Conservation (phyloP, 2,113 vertebrate genomes). For the Brachypodius melanocephalos region DNA sequence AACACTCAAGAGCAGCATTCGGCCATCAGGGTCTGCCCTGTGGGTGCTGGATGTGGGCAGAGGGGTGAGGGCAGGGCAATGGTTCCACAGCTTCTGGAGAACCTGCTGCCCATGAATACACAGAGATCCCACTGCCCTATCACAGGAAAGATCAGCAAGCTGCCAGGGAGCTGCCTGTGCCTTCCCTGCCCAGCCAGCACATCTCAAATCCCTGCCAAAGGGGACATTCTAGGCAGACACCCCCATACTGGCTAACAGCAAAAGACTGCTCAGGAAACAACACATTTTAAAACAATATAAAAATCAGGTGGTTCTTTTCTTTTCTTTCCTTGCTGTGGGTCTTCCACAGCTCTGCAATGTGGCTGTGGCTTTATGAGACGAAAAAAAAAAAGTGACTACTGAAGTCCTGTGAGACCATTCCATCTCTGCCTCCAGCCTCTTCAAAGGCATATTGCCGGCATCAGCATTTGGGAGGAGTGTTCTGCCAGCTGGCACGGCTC, state of each 20-base stretch:
- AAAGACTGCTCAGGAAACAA: not conserved
- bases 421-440: conserved; percentile 27
- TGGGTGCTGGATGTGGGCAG: fast-evolving
- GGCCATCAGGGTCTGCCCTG: not conserved
- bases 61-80: not conserved
- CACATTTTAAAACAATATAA: not conserved
- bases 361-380: not conserved
- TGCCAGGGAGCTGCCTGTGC: not conserved
- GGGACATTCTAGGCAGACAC: not conserved
- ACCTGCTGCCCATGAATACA: not conserved
- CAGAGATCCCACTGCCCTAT: not conserved
- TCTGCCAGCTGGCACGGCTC: conserved; percentile 35
- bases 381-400: not conserved
- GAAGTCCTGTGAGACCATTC: not conserved
- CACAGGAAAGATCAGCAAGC: conserved; percentile 8
- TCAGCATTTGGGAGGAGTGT: not conserved
- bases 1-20: not conserved
- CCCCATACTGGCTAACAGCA: not conserved
- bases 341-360: not conserved
- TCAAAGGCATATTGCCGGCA: conserved; percentile 29
- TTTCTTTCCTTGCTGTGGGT: not conserved
- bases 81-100: not conserved
- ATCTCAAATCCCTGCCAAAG: not conserved
- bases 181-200: not conserved
- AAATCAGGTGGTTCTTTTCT: not conserved